Evolutionary conservation across 2,113 vertebrate species (phyloP).

Genomic region (Phaethornis superciliosus): DNA sequence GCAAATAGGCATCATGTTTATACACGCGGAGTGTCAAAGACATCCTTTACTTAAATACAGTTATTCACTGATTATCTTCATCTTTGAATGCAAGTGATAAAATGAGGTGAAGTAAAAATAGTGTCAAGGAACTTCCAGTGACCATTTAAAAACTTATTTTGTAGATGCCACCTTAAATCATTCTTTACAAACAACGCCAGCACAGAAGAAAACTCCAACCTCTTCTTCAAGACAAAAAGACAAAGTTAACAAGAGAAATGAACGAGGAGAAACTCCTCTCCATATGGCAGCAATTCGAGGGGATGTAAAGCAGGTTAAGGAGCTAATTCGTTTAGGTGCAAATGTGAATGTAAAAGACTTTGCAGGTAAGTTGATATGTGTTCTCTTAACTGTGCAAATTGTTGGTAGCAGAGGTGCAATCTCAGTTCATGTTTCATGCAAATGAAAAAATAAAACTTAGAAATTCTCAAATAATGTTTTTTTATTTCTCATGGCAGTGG

Average conservation of each 20-base stretch:
- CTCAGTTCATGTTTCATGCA: not conserved
- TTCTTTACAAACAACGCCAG: slow-evolving; percentile 87
- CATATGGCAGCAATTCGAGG: slow-evolving; percentile 98
- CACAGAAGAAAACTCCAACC: slow-evolving; percentile 92
- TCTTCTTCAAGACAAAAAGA: slow-evolving; percentile 94
- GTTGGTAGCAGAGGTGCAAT: not conserved
- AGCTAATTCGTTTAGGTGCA: slow-evolving; percentile 94
- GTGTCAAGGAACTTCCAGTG: not conserved
- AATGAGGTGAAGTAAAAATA: not conserved
- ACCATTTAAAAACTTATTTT: slow-evolving; percentile 36
- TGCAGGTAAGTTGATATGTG: slow-evolving; percentile 83
- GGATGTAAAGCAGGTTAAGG: slow-evolving; percentile 95
- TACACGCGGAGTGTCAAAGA: not conserved
- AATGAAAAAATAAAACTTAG: not conserved
- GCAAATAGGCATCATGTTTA: not conserved
- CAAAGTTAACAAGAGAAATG: slow-evolving; percentile 99
- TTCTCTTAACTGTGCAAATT: not conserved
- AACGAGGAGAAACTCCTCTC: slow-evolving; percentile 94
- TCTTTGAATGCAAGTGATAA: not conserved
- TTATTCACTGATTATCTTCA: not conserved
- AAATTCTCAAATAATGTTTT: not conserved
- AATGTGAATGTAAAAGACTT: slow-evolving; percentile 99
- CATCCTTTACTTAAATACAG: not conserved
- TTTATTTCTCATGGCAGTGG: not conserved
- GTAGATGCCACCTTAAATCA: slow-evolving; percentile 93